Base-by-base conservation (phyloP, 1,140 invertebrate genomes). In the Neocloeon triangulifer region DNA sequence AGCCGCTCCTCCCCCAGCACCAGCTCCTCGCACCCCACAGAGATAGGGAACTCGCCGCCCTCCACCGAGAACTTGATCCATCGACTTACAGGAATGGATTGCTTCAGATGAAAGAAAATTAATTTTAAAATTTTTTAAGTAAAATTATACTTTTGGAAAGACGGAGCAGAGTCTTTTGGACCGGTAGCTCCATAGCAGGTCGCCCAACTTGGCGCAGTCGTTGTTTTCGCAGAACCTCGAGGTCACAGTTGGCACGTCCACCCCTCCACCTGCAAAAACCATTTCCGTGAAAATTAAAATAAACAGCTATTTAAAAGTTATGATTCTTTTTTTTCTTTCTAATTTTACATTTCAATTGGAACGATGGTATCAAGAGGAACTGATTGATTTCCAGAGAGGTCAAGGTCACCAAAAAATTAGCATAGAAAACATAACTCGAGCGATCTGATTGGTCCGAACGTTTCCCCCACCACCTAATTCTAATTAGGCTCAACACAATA, bases 51-150 rank as follows among this genome's bases (percentile, higher is more conserved):
- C 20, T 53, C 37, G 13, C 52, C 55, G 30, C 46, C 48, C 34
- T 58, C 57, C 37, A 38, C 44, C 2, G 56, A 54, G 43, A 58
- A 64, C 9, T 41, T 39, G 13, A 64, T 42, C 65, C 64, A 68
- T 27, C 52, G 47, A 3, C 50, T 55, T n/a, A 64, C 41, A 34
- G 55, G 48, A 31, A 62, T 39, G 34, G 46, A 44, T 58, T 58
- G 55, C 54, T 56, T 35, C 12, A 35, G 41, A 35, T 12, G 38
- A 33, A 48, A 39, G 33, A 17, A 41, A 33, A 50, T 47, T 14
- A 55, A 35, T 6, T 51, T 53, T 50, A 48, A 9, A 23, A 23
- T 12, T 8, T 12, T 12, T n/a, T n/a, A n/a, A n/a, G n/a, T n/a
- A n/a, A n/a, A n/a, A n/a, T n/a, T n/a, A 30, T 52, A 51, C 58